These are phyloP conservation scores for Sterna hirundo DNA, from an alignment of 2,113 vertebrate species.

Conservation along the genomic window DNA sequence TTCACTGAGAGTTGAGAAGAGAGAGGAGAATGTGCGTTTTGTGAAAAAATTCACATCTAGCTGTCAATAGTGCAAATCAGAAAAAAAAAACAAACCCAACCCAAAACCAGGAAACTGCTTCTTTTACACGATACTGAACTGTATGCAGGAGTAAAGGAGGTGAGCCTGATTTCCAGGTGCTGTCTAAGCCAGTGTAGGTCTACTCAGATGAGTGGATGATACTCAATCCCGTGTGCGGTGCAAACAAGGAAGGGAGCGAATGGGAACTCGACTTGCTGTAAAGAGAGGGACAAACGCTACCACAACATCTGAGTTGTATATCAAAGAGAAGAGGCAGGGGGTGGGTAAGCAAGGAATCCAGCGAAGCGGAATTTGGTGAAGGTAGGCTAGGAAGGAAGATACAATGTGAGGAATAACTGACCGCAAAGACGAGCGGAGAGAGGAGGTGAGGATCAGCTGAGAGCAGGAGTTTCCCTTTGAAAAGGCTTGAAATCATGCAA, in stretches of 20 bases:
- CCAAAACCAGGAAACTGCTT: not conserved
- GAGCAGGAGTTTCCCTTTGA: not conserved
- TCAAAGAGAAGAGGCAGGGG: not conserved
- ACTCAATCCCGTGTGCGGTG: not conserved
- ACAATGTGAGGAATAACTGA: not conserved
- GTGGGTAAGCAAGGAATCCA: not conserved
- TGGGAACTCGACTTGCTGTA: not conserved
- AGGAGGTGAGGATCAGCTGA: not conserved
- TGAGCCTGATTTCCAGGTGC: not conserved
- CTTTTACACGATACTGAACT: not conserved
- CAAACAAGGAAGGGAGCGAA: not conserved
- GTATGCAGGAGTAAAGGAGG: not conserved
- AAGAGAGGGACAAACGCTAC: not conserved
- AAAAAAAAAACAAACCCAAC: not conserved
- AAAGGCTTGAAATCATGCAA: conserved; percentile 23
- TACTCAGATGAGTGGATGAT: not conserved
- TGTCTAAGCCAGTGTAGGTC: not conserved
- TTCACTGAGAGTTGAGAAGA: not conserved
- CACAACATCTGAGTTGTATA: not conserved
- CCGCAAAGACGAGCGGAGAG: not conserved
- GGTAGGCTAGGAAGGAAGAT: not conserved
- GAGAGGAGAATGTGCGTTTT: not conserved
- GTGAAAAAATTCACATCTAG: not conserved
- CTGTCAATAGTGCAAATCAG: not conserved
- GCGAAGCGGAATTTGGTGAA: not conserved